Evolutionary conservation across 2,113 vertebrate genomes (phyloP).

Genomic region (Callionymus lyra): DNA sequence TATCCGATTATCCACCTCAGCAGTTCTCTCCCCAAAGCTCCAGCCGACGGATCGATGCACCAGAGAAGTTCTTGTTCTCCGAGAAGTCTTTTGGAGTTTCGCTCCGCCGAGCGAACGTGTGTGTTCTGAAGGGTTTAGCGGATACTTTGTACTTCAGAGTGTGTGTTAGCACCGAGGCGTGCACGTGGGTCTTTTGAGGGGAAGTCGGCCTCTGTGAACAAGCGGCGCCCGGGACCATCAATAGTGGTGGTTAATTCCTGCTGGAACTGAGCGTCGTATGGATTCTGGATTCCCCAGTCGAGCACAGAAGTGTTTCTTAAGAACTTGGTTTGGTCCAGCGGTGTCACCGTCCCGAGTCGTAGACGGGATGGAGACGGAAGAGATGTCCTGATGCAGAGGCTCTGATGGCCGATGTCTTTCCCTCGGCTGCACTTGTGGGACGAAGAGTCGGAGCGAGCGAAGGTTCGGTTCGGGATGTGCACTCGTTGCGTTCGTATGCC

Average conservation of each 20-base stretch:
- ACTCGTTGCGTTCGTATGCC: constrained; percentile 21
- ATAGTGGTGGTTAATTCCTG: constrained; percentile 10
- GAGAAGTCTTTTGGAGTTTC: constrained; percentile 13
- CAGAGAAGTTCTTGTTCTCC: constrained; percentile 19
- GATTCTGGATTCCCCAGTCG: constrained; percentile 31
- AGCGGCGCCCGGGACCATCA: constrained; percentile 12
- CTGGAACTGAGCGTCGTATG: constrained; percentile 6
- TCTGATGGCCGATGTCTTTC: not conserved
- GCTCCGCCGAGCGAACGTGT: constrained; percentile 13
- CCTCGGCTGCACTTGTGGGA: constrained; percentile 3
- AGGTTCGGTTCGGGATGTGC: constrained; percentile 9
- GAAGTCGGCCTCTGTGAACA: constrained; percentile 18
- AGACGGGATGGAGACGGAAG: constrained; percentile 28
- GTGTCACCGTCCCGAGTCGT: constrained; percentile 17
- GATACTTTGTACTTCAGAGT: constrained; percentile 5
- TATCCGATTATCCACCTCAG: constrained; percentile 24
- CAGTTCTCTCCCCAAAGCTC: constrained; percentile 15
- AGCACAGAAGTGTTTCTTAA: not conserved
- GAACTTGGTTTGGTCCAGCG: constrained; percentile 13
- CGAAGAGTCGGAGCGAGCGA: constrained; percentile 14
- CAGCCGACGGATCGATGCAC: constrained; percentile 23
- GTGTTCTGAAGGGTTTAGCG: constrained; percentile 8
- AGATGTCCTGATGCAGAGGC: constrained; percentile 27
- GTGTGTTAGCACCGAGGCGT: constrained; percentile 19
- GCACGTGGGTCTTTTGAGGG: constrained; percentile 20